Base-by-base conservation (phyloP, 1,140 invertebrate genomes). In the Orchesella cincta region DNA sequence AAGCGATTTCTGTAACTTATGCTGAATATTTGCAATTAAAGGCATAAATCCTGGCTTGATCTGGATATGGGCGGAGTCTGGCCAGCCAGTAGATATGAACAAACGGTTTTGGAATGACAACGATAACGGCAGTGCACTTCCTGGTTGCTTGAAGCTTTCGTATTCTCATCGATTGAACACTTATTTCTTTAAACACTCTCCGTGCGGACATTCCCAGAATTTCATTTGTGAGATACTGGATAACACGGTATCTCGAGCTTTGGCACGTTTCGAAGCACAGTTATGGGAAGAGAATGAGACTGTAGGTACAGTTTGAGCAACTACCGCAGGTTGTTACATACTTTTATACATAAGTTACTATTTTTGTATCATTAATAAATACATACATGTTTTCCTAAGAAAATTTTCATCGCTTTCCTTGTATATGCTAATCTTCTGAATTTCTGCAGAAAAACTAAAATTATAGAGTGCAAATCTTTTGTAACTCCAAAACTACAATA, bases 51-150 rank as follows among this genome's bases (percentile, higher is more conserved):
- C 81, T 1, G 81, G 81, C 12, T 54, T 82, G 29, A 82, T 82
- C 75, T 82, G 81, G 81, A 80, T 82, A 33, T 82, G 81, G 81
- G 75, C 81, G 20, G 81, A 80, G 31, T 82, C 81, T 31, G 81
- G 79, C 1, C 79, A 82, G 28, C 77, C 79, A 67, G 80, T 82
- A 12, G 79, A 80, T 18, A 36, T 80, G 76, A 79, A 82, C 35
- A 70, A 77, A 54, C 1, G 79, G 67, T 82, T 79, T 73, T 82
- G 81, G 81, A 82, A 82, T 77, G 81, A 82, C 12, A 82, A 82
- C 64, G 81, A 82, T 33, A 82, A 82, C 70, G 74, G 51, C n/a
- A 80, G 79, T 39, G 79, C 74, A 34, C 72, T 79, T 34, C 81
- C 81, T 18, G 81, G 81, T 20, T 82, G 81, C 72, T 46, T 82